These are phyloP conservation scores for Slavum lentiscoides DNA, from an alignment of 2,888 invertebrate genomes.

Conservation along the genomic window DNA sequence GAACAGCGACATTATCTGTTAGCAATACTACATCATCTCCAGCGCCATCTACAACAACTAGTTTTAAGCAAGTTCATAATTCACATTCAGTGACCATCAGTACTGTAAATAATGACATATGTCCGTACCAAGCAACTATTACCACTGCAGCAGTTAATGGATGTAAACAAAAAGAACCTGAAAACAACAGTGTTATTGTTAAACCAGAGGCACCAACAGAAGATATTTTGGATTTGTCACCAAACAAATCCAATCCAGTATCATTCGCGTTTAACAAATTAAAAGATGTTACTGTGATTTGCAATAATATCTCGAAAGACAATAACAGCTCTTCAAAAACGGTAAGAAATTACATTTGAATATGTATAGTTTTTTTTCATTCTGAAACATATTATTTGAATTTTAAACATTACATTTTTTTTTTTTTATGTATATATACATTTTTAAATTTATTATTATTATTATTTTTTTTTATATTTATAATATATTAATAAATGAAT, in stretches of 20 bases:
- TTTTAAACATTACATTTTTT: slow-evolving; percentile 21
- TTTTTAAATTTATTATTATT: too few relatives aligned
- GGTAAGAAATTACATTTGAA: slow-evolving; percentile 51
- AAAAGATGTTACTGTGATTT: slow-evolving; percentile 48
- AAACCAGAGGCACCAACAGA: slow-evolving; percentile 13
- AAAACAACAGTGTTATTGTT: slow-evolving; percentile 43
- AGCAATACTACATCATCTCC: slow-evolving; percentile 19
- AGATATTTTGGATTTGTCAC: slow-evolving; percentile 49
- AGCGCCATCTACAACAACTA: slow-evolving; percentile 19
- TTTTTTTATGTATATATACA: slow-evolving; percentile 25
- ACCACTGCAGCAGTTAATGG: slow-evolving; percentile 39
- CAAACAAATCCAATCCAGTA: slow-evolving; percentile 25
- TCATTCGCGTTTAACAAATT: slow-evolving; percentile 30
- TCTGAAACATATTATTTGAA: slow-evolving; percentile 4
- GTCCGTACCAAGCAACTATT: slow-evolving; percentile 44
- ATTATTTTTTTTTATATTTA: slow-evolving; percentile 4
- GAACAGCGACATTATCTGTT: slow-evolving; percentile 14
- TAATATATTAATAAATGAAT: slow-evolving; percentile 29
- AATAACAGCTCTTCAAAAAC: slow-evolving; percentile 39
- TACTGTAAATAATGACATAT: slow-evolving; percentile 39
- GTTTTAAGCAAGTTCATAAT: slow-evolving; percentile 21
- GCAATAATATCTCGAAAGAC: slow-evolving; percentile 30
- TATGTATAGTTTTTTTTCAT: slow-evolving; percentile 31
- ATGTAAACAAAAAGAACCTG: slow-evolving; percentile 31
- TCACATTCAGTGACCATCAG: slow-evolving; percentile 16